These are phyloP conservation scores for Cristatella mucedo DNA, from an alignment of 2,888 invertebrate species.

Conservation along the genomic window DNA sequence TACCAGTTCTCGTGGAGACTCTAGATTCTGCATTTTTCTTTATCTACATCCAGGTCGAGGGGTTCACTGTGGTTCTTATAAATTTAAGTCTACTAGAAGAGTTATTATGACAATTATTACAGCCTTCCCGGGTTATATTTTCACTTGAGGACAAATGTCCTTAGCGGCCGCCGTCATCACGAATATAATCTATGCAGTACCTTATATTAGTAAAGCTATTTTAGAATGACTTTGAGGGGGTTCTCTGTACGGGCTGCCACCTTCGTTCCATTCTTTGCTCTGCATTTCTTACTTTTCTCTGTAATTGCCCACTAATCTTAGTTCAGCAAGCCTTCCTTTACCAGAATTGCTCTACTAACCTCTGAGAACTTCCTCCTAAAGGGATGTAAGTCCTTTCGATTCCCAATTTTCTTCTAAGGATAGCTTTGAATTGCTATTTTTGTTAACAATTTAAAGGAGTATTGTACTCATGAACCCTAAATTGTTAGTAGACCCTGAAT, in stretches of 20 bases:
- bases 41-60: constrained; percentile 54
- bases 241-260: constrained; percentile 58
- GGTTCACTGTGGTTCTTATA: constrained; percentile 43
- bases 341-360: constrained; percentile 53
- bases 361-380: constrained; percentile 50
- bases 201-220: constrained; percentile 49
- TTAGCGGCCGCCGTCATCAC: too few relatives aligned
- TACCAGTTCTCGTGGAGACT: constrained; percentile 55
- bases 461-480: constrained; percentile 46
- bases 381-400: constrained; percentile 54
- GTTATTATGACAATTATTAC: constrained; percentile 54
- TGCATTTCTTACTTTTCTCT: constrained; percentile 59
- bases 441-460: constrained; percentile 36
- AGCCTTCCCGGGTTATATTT: constrained; percentile 60
- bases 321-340: constrained; percentile 52
- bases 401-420: constrained; percentile 53
- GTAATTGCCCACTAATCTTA: constrained; percentile 46
- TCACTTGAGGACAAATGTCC: constrained; percentile 64
- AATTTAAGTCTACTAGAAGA: constrained; percentile 48
- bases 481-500: constrained; percentile 53
- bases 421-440: constrained; percentile 25
- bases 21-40: constrained; percentile 55
- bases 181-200: constrained; percentile 55
- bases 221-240: constrained; percentile 59
- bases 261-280: constrained; percentile 57